These are phyloP conservation scores for Achatina immaculata DNA, from an alignment of 1,140 invertebrate species.

Conservation along the genomic window DNA sequence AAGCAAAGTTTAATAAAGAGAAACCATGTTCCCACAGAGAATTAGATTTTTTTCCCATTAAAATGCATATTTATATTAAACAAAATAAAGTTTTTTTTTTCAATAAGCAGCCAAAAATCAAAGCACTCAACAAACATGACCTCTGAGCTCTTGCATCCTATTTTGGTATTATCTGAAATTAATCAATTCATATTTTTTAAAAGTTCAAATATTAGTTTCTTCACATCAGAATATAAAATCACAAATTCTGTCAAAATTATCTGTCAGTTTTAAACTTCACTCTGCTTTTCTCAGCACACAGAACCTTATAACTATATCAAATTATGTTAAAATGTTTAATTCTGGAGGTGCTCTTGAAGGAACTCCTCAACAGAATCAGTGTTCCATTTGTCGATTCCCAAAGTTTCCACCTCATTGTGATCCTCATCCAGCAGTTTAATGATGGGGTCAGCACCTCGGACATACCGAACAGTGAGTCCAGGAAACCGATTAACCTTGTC, in stretches of 20 bases:
- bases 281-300: neutral
- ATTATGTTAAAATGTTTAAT: slow-evolving; percentile 45
- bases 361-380: slow-evolving; percentile 96
- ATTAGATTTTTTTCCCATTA: too few relatives aligned
- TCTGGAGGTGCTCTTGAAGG: slow-evolving; percentile 83
- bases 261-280: neutral
- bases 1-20: too few relatives aligned
- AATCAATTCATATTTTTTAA: too few relatives aligned
- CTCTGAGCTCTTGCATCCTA: neutral
- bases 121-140: slow-evolving; percentile 3
- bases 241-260: neutral
- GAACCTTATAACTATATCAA: neutral
- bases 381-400: slow-evolving; percentile 97
- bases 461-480: slow-evolving; percentile 89
- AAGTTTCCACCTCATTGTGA: slow-evolving; percentile 73
- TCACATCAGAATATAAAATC: too few relatives aligned
- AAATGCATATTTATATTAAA: neutral
- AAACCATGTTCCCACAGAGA: too few relatives aligned
- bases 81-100: neutral
- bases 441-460: slow-evolving; percentile 90
- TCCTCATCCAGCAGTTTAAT: slow-evolving; percentile 87
- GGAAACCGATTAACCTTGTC: slow-evolving; percentile 87
- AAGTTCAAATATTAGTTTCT: too few relatives aligned
- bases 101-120: neutral
- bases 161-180: neutral